phyloP scores from a whole-genome alignment of 1,140 invertebrate genomes.

The Ooceraea biroi region DNA sequence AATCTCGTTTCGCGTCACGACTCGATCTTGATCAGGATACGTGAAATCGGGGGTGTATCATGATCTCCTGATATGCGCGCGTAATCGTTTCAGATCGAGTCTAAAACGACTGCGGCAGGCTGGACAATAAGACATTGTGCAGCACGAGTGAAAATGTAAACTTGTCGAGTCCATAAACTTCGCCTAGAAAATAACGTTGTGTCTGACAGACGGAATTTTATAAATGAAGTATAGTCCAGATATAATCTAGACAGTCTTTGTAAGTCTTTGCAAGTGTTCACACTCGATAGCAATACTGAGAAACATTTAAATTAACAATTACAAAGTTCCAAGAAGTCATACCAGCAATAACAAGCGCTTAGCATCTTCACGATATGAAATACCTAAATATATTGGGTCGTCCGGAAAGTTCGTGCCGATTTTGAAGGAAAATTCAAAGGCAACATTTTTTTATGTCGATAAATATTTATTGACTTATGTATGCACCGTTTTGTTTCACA shows the following conservation, averaged over 20 bases:
- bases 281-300: conserved; percentile 45
- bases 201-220: background rate
- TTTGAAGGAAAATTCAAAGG: too few species aligned
- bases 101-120: background rate
- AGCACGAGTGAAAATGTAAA: conserved; percentile 11
- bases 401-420: too few species aligned
- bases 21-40: conserved; percentile 30
- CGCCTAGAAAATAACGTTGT: background rate
- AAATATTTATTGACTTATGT: too few species aligned
- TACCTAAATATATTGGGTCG: background rate
- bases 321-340: conserved; percentile 58
- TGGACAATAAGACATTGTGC: background rate
- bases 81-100: conserved; percentile 4
- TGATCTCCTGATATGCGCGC: background rate
- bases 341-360: conserved; percentile 50
- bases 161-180: background rate
- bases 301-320: conserved; percentile 54
- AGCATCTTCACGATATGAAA: conserved; percentile 22
- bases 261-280: background rate
- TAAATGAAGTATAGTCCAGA: background rate
- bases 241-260: too few species aligned
- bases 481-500: too few species aligned
- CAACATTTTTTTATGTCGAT: too few species aligned
- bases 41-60: background rate
- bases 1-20: conserved; percentile 11